phyloP scores from a whole-genome alignment of 2,113 vertebrate species.

The Antechinus flavipes region DNA sequence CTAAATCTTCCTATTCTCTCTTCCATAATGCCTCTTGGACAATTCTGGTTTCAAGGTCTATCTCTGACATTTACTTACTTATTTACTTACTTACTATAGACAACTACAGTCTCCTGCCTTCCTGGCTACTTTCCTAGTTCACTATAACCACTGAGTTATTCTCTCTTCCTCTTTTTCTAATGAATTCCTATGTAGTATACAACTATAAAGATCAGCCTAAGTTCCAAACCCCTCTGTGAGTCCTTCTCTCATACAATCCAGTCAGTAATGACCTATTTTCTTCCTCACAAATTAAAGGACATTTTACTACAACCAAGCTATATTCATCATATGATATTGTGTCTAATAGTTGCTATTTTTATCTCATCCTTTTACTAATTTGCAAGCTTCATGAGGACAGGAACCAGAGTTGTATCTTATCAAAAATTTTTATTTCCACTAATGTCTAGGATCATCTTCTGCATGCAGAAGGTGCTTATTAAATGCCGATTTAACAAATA shows the following conservation, averaged over 20 bases:
- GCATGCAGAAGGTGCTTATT: background rate
- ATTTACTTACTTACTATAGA: background rate
- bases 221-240: background rate
- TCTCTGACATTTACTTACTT: background rate
- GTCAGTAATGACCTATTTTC: background rate
- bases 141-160: background rate
- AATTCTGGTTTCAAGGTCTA: background rate
- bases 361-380: background rate
- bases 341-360: background rate
- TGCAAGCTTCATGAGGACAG: background rate
- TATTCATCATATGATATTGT: background rate
- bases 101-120: background rate
- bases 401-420: background rate
- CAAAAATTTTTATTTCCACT: background rate
- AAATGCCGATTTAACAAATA: background rate
- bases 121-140: background rate
- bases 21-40: background rate
- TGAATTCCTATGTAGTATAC: background rate
- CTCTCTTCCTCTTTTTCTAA: background rate
- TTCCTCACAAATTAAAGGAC: background rate
- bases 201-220: background rate
- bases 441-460: background rate
- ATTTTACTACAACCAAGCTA: background rate
- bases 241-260: background rate
- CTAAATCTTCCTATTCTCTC: background rate